Evolutionary conservation across 2,797 vertebrate species (phyloP).

Genomic region (Smutsia temminckii): DNA sequence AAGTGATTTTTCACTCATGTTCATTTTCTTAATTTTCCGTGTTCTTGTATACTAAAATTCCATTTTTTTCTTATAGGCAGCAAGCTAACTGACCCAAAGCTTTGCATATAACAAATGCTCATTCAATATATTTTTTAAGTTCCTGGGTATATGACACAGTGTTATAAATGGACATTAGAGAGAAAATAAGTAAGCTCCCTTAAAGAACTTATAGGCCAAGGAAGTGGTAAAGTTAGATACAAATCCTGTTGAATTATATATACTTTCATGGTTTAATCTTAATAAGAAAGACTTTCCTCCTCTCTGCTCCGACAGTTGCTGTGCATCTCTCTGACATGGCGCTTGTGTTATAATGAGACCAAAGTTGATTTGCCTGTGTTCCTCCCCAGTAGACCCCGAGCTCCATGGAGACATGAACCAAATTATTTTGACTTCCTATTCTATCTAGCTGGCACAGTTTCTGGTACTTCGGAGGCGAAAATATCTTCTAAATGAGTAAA

Average conservation of each 20-base stretch:
- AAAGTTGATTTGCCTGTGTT: background rate
- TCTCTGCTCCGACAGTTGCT: background rate
- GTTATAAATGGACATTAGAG: background rate
- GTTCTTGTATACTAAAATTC: background rate
- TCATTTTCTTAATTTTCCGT: constrained; percentile 28
- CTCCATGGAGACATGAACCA: background rate
- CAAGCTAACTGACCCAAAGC: background rate
- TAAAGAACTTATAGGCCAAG: background rate
- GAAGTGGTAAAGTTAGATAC: background rate
- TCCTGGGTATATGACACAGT: background rate
- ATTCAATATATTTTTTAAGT: background rate
- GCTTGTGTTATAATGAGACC: background rate
- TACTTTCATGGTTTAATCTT: background rate
- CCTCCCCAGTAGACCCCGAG: background rate
- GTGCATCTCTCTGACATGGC: background rate
- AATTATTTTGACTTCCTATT: background rate
- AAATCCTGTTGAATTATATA: background rate
- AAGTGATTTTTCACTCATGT: background rate
- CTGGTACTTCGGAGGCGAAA: background rate
- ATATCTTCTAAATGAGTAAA: background rate
- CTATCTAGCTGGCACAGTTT: background rate
- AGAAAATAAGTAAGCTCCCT: background rate
- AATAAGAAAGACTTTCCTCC: background rate
- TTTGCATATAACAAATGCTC: constrained; percentile 26
- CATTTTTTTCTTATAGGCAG: background rate